A percentile compares a stretch with the other conserved stretches of the same genome.
Evolutionary conservation across 2,888 invertebrate species (phyloP).

Genomic region (Drosophila multiciliata): DNA sequence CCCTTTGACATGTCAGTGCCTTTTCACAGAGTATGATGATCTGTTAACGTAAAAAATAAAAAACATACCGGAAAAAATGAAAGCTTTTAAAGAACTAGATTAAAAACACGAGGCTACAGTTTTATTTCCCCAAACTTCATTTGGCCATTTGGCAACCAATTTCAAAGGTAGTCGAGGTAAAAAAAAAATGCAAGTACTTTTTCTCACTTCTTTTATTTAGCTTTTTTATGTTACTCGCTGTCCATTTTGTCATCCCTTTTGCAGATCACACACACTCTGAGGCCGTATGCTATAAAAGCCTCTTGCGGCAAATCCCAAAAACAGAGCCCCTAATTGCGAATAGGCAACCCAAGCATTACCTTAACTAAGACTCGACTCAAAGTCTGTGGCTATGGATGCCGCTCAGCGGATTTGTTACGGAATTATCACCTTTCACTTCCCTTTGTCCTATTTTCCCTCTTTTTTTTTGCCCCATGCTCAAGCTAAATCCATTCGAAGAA

Average conservation of each 20-base stretch:
- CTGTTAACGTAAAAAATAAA: slow-evolving; percentile 14
- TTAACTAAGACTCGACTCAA: slow-evolving; percentile 67
- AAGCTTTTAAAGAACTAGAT: background rate
- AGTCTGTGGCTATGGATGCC: slow-evolving; percentile 35
- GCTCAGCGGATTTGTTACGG: slow-evolving; percentile 47
- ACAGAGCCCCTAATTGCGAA: slow-evolving; percentile 33
- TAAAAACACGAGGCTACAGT: slow-evolving; percentile 5
- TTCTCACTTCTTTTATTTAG: slow-evolving; percentile 10
- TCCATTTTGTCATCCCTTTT: slow-evolving; percentile 27
- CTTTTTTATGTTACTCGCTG: background rate
- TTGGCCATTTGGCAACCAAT: slow-evolving; percentile 40
- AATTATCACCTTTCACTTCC: slow-evolving; percentile 54
- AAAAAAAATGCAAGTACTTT: slow-evolving; percentile 18
- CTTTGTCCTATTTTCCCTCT: slow-evolving; percentile 8
- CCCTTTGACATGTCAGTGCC: background rate
- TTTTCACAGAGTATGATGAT: background rate
- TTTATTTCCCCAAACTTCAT: slow-evolving; percentile 27
- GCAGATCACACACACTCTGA: slow-evolving; percentile 24
- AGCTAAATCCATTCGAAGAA: slow-evolving; percentile 3
- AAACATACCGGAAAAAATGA: background rate
- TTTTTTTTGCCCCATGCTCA: background rate
- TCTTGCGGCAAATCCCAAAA: slow-evolving; percentile 18
- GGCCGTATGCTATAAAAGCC: slow-evolving; percentile 19
- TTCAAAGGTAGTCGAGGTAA: slow-evolving; percentile 10
- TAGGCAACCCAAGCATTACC: slow-evolving; percentile 43